These are phyloP conservation scores for Listrodromus nycthemerus DNA, from an alignment of 2,888 invertebrate species.

Conservation along the genomic window DNA sequence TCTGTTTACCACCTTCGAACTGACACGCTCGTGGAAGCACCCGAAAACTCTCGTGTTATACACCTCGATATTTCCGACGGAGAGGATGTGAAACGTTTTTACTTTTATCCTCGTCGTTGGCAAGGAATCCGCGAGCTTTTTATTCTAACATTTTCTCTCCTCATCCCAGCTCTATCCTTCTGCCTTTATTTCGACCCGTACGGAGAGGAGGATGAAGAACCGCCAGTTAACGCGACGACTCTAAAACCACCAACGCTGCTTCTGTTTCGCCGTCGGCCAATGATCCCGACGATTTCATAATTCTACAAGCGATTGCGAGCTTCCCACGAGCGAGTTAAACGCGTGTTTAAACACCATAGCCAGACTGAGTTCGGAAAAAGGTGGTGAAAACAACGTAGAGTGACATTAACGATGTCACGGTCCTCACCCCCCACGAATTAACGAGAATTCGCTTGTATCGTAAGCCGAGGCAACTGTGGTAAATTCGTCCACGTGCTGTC, in stretches of 20 bases:
- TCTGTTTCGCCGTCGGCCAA: constrained; percentile 14
- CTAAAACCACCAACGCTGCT: background rate
- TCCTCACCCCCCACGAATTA: background rate
- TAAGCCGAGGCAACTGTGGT: background rate
- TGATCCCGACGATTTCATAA: constrained; percentile 59
- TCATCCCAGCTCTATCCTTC: background rate
- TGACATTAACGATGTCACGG: background rate
- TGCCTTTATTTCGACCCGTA: constrained; percentile 4
- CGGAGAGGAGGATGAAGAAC: background rate
- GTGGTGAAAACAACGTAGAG: background rate
- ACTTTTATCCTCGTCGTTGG: constrained; percentile 24
- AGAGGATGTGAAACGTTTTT: background rate
- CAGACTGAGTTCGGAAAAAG: background rate
- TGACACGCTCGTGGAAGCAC: constrained; percentile 20
- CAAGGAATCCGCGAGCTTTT: constrained; percentile 28
- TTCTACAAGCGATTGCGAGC: constrained; percentile 65
- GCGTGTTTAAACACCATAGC: background rate
- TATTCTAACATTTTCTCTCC: background rate
- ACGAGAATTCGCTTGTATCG: background rate
- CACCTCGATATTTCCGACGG: constrained; percentile 38
- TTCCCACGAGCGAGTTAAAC: constrained; percentile 60
- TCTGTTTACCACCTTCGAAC: constrained; percentile 35
- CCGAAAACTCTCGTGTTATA: constrained; percentile 39
- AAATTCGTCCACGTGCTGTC: constrained; percentile 42
- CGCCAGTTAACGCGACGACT: background rate